Conservation (phyloP, 2,797 vertebrate species). For the Falco peregrinus region DNA sequence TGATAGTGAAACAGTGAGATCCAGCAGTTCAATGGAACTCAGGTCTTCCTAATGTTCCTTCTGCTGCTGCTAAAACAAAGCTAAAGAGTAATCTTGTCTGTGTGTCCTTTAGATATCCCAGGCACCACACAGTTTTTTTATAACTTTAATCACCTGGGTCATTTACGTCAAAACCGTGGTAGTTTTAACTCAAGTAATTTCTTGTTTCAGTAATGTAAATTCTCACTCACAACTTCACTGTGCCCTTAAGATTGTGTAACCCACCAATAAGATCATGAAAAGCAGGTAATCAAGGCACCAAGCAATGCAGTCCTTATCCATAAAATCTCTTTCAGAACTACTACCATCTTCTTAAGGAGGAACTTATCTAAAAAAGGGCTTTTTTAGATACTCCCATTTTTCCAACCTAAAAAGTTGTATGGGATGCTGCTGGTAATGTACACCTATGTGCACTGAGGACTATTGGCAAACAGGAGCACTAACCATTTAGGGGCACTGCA, state of each 20-base stretch:
- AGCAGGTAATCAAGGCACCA: neutral
- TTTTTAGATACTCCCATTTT: neutral
- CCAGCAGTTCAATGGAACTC: neutral
- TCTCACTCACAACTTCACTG: neutral
- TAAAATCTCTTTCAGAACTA: neutral
- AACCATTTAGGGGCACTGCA: neutral
- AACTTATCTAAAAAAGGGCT: neutral
- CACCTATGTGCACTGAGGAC: fast-evolving
- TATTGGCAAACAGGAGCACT: neutral
- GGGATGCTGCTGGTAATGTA: neutral
- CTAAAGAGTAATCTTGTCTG: neutral
- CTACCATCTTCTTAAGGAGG: neutral
- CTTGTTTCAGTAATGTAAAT: constrained; percentile 7
- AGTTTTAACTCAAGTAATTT: neutral
- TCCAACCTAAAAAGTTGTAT: neutral
- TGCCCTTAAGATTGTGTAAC: neutral
- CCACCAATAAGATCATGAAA: neutral
- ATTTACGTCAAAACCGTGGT: neutral
- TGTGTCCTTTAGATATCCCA: neutral
- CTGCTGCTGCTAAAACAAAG: neutral
- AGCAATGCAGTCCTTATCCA: neutral
- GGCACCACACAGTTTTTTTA: neutral
- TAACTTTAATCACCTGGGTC: neutral
- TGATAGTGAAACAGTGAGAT: neutral
- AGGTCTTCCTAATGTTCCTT: neutral